These are phyloP conservation scores for Gobionotothen gibberifrons DNA, from an alignment of 2,797 vertebrate species.

Conservation along the genomic window DNA sequence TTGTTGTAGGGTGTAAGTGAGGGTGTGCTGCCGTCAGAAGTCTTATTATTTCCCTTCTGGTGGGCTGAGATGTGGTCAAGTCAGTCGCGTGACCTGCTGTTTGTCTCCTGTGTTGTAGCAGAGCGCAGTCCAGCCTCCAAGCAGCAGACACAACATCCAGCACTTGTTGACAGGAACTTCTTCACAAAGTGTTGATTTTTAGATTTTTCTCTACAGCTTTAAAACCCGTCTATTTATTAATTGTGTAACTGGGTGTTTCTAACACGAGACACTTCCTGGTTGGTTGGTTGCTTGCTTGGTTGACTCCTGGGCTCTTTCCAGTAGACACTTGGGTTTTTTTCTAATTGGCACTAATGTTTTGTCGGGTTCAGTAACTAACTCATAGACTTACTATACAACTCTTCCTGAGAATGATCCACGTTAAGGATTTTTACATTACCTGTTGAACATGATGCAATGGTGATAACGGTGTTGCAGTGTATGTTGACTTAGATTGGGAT, in stretches of 20 bases:
- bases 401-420: constrained; percentile 31
- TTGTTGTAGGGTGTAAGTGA: constrained; percentile 51
- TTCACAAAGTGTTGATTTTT: constrained; percentile 69
- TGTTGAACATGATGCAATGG: constrained; percentile 42
- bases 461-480: constrained; percentile 39
- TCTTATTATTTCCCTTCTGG: constrained; percentile 53
- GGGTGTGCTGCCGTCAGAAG: constrained; percentile 51
- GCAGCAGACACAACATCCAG: constrained; percentile 87
- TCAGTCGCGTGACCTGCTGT: constrained; percentile 80
- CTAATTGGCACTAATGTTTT: constrained; percentile 71
- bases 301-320: constrained; percentile 67
- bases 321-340: constrained; percentile 70
- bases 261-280: constrained; percentile 73
- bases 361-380: constrained; percentile 71
- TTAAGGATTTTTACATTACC: constrained; percentile 35
- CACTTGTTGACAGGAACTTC: constrained; percentile 86
- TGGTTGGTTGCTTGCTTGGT: constrained; percentile 53
- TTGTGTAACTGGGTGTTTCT: constrained; percentile 71
- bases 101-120: constrained; percentile 87
- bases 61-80: constrained; percentile 62
- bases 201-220: constrained; percentile 52
- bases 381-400: constrained; percentile 37
- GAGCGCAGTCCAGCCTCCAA: constrained; percentile 84
- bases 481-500: constrained; percentile 55
- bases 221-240: constrained; percentile 73